Base-by-base conservation (phyloP, 2,797 vertebrate species). In the Silurus lanzhouensis region DNA sequence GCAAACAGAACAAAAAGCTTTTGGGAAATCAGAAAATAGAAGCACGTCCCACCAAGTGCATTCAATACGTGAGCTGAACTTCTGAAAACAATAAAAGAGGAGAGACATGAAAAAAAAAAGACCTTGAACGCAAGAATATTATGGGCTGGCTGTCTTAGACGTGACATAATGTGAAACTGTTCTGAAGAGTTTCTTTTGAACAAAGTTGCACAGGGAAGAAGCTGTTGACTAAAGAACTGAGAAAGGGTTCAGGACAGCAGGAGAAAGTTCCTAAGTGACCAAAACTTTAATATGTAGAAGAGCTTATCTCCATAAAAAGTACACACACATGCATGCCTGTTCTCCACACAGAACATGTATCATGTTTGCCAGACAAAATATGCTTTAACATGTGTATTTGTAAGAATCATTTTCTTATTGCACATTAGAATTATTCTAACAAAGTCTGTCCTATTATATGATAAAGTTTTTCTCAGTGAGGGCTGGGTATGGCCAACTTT, bases 11-110 rank as follows among this genome's bases (percentile, higher is more conserved):
- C 81, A 87, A 86, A 84, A 83, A 55, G 81, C 88, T 85, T 86
- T 82, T 85, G 84, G 86, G 85, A 89, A 87, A 86, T 81, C 82
- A 78, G 55, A 68, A 90, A 89, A 90, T 87, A 88, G 87, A 87
- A 89, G 77, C 84, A 83, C 82, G 61, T 87, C 82, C 84, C 75
- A 74, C 66, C 27, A 79, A 76, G 84, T 79, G 84, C 70, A 85
- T 75, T 71, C 77, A 76, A 81, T 89, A 88, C 31, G 66, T 83
- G 85, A 89, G 81, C 81, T 61, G 85, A 90, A 85, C 38, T 64
- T 63, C 48, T 86, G 64, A 87, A 78, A 79, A 85, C 44, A 66
- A 7, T 52, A 52, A 52, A 76, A 76, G 27, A 61, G 71, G 81
- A 87, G 48, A 61, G 55, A 83, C 6, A 17, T 58, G 17, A 81